phyloP scores from a whole-genome alignment of 1,140 invertebrate species.

The Lutraria rhynchaena region DNA sequence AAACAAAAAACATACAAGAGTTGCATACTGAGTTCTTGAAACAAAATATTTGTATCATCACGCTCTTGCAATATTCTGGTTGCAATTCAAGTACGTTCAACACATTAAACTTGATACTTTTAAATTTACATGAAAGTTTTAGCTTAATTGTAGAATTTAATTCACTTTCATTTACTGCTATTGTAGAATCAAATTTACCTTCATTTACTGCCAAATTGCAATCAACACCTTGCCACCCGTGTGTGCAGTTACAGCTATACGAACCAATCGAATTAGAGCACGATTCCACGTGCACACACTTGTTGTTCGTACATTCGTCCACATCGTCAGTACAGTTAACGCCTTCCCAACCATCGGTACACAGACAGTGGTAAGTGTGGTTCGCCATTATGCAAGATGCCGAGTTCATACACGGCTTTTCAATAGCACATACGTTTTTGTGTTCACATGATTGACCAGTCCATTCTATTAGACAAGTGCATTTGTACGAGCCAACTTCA shows the following conservation, averaged over 20 bases:
- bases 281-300: conserved; percentile 35
- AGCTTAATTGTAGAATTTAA: too few relatives aligned
- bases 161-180: too few relatives aligned
- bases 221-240: conserved; percentile 30
- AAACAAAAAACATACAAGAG: too few relatives aligned
- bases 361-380: conserved; percentile 36
- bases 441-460: not conserved
- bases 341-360: conserved; percentile 16
- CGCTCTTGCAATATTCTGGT: too few relatives aligned
- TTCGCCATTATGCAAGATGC: conserved; percentile 19
- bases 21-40: too few relatives aligned
- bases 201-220: conserved; percentile 44
- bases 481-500: not conserved
- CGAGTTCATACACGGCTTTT: not conserved
- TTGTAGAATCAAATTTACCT: too few relatives aligned
- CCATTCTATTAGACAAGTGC: not conserved
- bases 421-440: not conserved
- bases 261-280: conserved; percentile 32
- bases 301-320: conserved; percentile 37
- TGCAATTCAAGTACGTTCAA: too few relatives aligned
- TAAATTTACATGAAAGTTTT: too few relatives aligned
- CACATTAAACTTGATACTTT: too few relatives aligned
- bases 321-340: conserved; percentile 9
- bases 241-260: conserved; percentile 33
- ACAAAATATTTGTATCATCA: too few relatives aligned